phyloP scores from a whole-genome alignment of 1,140 invertebrate genomes.

The Eupristina koningsbergeri region DNA sequence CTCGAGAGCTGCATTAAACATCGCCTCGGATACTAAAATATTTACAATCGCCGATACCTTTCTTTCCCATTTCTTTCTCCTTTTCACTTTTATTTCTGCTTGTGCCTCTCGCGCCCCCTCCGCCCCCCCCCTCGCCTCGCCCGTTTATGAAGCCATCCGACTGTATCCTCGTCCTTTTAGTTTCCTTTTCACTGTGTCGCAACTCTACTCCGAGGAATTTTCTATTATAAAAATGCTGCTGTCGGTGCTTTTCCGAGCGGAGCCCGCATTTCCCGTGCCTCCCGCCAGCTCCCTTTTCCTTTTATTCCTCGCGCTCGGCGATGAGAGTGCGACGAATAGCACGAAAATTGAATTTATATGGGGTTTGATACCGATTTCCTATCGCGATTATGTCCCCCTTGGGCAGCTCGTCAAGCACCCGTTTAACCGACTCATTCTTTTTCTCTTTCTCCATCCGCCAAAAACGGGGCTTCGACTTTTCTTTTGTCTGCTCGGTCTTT shows the following conservation, averaged over 20 bases:
- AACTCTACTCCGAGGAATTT: constrained; percentile 18
- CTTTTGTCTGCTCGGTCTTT: constrained; percentile 22
- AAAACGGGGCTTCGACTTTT: neutral
- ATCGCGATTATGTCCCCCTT: constrained; percentile 38
- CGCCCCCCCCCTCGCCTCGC: neutral
- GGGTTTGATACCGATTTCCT: constrained; percentile 36
- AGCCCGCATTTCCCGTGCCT: neutral
- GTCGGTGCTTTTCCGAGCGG: neutral
- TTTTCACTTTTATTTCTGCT: constrained; percentile 17
- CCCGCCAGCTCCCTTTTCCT: constrained; percentile 13
- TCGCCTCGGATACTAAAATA: constrained; percentile 29
- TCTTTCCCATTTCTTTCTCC: neutral
- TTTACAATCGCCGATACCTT: constrained; percentile 45
- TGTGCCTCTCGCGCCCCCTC: constrained; percentile 3
- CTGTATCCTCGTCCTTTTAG: neutral
- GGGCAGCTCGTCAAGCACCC: constrained; percentile 13
- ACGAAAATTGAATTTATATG: constrained; percentile 46
- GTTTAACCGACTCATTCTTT: neutral
- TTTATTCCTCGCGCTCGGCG: neutral
- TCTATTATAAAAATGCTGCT: neutral
- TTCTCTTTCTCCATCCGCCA: neutral
- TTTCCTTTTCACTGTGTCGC: neutral
- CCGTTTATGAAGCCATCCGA: constrained; percentile 46
- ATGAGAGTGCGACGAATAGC: constrained; percentile 8
- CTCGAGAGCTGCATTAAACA: constrained; percentile 1